Evolutionary conservation across 2,888 invertebrate species (phyloP), one percentile per base, ranked within the genome.

Genomic region (Sinohyriopsis cumingii): DNA sequence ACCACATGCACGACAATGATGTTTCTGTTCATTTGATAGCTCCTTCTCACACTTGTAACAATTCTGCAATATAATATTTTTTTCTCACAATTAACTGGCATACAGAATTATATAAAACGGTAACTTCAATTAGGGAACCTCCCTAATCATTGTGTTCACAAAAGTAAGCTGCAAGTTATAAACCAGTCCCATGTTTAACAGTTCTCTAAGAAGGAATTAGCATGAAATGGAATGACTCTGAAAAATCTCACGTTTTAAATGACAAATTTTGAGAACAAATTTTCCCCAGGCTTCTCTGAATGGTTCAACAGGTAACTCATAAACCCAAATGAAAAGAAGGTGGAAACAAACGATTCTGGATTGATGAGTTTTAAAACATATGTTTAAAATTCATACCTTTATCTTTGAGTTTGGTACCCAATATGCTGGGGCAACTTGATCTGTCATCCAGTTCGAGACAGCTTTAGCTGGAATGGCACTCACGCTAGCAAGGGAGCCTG

Each of bases 361-460:
- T 45, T 45, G 45, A 45, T 1, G 33, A 33, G 7, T 33, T 33
- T 33, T 33, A 33, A 33, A 7, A 7, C 9, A 45, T 2, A 45
- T 45, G 2, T 45, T 33, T 45, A 45, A 45, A 45, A 12, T 15
- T 45, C 45, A 45, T 45, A 94, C 94, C 84, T 91, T 93, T 74
- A 95, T 95, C 87, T 94, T 93, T 78, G 93, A 91, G 88, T 95
- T 95, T 15, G 94, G 94, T 69, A 93, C 92, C 95, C 95, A 95
- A 89, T 95, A 95, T 56, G 92, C 92, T 0, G 95, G 95, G 20
- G 94, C 94, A 53, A 94, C 93, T 87, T 93, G 93, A 89, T 95
- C 95, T 1, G 95, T 93, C n/a, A 95, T 92, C 94, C 94, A 94
- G 71, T 93, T 92, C 1, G 93, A 92, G 1, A 95, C 83, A 4